Conservation (phyloP, 2,113 vertebrate genomes). For the Sporophila hypoxantha region DNA sequence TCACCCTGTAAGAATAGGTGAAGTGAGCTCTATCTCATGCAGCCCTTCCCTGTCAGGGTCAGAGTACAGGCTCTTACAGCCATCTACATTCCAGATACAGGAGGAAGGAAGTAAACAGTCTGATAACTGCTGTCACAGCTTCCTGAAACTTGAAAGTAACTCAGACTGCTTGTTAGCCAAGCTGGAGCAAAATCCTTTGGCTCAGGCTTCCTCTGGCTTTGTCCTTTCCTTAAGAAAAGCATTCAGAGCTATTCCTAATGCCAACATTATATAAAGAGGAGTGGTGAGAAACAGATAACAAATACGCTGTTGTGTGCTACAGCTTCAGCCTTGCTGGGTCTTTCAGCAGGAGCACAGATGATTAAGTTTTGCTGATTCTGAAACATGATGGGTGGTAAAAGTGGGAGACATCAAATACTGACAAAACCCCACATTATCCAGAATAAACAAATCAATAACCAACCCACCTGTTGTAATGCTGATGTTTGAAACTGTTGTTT, state of each 20-base stretch:
- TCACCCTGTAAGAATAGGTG: background rate
- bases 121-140: background rate
- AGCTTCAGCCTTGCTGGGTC: background rate
- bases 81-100: background rate
- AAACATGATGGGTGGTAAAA: fast-evolving
- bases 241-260: background rate
- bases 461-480: slow-evolving; percentile 66
- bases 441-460: background rate
- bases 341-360: background rate
- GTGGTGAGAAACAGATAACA: background rate
- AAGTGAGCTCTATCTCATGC: background rate
- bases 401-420: background rate
- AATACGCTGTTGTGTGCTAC: background rate
- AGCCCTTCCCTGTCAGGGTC: background rate
- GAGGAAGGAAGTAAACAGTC: slow-evolving; percentile 34
- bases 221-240: background rate
- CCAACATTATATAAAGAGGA: background rate
- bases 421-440: background rate
- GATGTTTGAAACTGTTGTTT: slow-evolving; percentile 36
- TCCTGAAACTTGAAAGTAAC: slow-evolving; percentile 46
- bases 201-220: background rate
- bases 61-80: background rate
- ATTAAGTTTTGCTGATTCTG: background rate
- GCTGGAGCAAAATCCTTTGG: background rate
- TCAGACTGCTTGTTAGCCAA: background rate